Percentiles rank a stretch among this genome's conserved stretches.
Conservation (phyloP, 2,113 vertebrate species). For the Corythornis cristatus region DNA sequence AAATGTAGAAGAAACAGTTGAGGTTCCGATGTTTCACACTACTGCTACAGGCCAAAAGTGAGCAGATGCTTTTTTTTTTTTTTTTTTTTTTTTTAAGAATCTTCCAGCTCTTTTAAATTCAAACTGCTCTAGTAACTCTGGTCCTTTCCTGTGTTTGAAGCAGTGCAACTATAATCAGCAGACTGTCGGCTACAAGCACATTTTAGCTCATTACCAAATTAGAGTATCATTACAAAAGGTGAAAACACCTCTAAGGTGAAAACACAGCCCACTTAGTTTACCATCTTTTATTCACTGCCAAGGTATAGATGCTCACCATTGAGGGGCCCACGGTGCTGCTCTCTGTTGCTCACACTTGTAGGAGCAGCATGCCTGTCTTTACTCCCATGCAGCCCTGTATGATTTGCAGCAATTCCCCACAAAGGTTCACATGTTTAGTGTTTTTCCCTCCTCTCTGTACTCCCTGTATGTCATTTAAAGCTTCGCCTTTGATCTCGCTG, state of each 20-base stretch:
- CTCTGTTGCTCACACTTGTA: background rate
- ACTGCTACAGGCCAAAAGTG: background rate
- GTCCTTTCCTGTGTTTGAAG: background rate
- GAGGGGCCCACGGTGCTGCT: rapidly evolving
- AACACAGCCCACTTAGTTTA: rapidly evolving
- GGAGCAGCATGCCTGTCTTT: rapidly evolving
- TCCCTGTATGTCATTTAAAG: rapidly evolving
- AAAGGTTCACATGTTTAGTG: no score
- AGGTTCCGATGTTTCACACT: background rate
- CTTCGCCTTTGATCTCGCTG: background rate
- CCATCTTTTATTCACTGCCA: rapidly evolving
- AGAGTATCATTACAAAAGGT: rapidly evolving
- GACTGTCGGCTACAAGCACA: rapidly evolving
- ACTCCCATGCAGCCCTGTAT: rapidly evolving
- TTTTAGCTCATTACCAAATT: background rate
- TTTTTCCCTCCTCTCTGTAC: no score
- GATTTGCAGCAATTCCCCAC: no score
- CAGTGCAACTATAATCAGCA: rapidly evolving
- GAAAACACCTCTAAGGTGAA: rapidly evolving
- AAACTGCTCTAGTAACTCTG: background rate
- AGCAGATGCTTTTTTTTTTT: background rate
- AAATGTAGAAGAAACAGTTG: background rate
- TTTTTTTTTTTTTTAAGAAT: no score
- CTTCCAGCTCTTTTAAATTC: background rate
- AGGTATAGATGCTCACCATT: rapidly evolving